A percentile compares a stretch with the other conserved stretches of the same genome.
These are phyloP conservation scores for Pygoscelis adeliae DNA, from an alignment of 2,113 vertebrate genomes.

Conservation along the genomic window DNA sequence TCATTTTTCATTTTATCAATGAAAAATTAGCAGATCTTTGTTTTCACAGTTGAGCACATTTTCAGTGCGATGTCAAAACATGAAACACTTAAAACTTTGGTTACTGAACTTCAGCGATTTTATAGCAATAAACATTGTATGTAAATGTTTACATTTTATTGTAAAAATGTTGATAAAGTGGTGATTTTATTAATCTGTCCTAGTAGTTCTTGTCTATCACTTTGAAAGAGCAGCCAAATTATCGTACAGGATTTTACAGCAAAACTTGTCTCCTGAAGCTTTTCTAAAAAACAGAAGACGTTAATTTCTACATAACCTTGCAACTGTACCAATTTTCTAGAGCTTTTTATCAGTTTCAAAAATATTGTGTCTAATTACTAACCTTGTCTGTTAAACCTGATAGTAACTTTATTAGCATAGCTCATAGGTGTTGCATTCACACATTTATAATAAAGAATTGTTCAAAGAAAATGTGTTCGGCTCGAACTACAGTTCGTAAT, in stretches of 20 bases:
- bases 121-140: background rate
- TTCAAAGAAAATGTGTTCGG: background rate
- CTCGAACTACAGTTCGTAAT: conserved; percentile 44
- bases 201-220: background rate
- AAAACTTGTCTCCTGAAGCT: background rate
- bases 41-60: background rate
- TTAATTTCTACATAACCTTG: background rate
- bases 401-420: background rate
- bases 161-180: background rate
- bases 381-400: background rate
- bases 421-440: conserved; percentile 11
- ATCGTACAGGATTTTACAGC: background rate
- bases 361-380: conserved; percentile 1
- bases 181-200: background rate
- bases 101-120: background rate
- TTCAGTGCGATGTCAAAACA: background rate
- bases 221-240: background rate
- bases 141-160: background rate
- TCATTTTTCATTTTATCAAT: background rate
- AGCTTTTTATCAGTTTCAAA: background rate
- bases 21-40: background rate
- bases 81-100: background rate
- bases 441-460: background rate
- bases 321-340: background rate
- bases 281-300: background rate